Conservation (phyloP, 1,140 invertebrate species). For the Trypoxylus dichotomus region DNA sequence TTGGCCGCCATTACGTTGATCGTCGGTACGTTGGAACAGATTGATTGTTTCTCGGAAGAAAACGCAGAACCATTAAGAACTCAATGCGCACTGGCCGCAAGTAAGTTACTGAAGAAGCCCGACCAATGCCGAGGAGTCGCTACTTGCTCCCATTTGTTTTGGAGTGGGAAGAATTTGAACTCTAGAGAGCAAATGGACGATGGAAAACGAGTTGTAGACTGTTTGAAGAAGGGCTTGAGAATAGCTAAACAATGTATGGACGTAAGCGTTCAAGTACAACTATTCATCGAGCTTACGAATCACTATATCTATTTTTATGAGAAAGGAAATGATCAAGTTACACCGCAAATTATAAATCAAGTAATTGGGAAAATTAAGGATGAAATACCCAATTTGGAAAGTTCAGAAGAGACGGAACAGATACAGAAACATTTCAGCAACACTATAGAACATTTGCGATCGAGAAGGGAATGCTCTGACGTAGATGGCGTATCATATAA, state of each 20-base stretch:
- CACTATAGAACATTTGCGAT: constrained; percentile 77
- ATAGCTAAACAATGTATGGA: constrained; percentile 98
- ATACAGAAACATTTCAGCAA: constrained; percentile 93
- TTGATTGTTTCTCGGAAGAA: constrained; percentile 91
- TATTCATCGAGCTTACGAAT: constrained; percentile 93
- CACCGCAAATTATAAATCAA: constrained; percentile 75
- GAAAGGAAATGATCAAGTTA: constrained; percentile 84
- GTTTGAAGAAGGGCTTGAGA: constrained; percentile 92
- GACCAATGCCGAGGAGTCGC: constrained; percentile 94
- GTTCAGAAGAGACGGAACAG: constrained; percentile 93
- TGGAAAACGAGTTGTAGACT: constrained; percentile 88
- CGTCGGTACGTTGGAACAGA: constrained; percentile 93
- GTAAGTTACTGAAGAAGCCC: constrained; percentile 95
- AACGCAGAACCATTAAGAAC: constrained; percentile 96
- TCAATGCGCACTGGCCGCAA: constrained; percentile 91
- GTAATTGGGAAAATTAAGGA: constrained; percentile 91
- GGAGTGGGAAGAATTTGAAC: constrained; percentile 82
- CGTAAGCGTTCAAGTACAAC: constrained; percentile 91
- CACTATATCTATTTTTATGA: constrained; percentile 94
- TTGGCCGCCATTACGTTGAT: constrained; percentile 94
- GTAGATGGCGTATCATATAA: constrained; percentile 67
- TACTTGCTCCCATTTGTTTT: constrained; percentile 93
- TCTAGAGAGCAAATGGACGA: constrained; percentile 83
- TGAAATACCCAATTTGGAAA: constrained; percentile 88
- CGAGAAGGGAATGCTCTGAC: constrained; percentile 66